Evolutionary conservation across 2,888 invertebrate genomes (phyloP).

Genomic region (Euphydryas editha): DNA sequence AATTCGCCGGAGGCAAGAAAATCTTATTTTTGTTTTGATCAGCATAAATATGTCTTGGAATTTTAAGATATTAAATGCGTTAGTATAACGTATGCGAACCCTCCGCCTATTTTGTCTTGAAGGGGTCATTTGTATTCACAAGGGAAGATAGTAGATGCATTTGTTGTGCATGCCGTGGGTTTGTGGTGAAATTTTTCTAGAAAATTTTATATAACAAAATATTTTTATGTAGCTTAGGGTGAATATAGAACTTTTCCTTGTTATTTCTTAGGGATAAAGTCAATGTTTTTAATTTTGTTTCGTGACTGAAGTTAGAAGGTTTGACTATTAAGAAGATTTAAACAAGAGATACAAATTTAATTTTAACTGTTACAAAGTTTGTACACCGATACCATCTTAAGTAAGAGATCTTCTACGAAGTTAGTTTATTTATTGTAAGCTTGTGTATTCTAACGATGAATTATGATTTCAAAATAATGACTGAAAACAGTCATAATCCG

Average conservation of each 20-base stretch:
- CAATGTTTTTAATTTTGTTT: not conserved
- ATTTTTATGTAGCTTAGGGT: conserved; percentile 15
- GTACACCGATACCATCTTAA: not conserved
- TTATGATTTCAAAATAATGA: too few species aligned
- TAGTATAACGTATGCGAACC: conserved; percentile 51
- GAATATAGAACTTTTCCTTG: conserved; percentile 3
- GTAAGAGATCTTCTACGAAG: too few species aligned
- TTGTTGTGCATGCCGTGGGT: conserved; percentile 51
- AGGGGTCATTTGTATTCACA: conserved; percentile 58
- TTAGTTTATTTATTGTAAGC: too few species aligned
- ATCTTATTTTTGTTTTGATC: conserved; percentile 49
- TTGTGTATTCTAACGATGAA: too few species aligned
- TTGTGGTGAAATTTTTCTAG: conserved; percentile 43
- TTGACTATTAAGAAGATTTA: too few species aligned
- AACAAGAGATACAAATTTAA: too few species aligned
- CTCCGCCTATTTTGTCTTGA: conserved; percentile 48
- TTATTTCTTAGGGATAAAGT: not conserved
- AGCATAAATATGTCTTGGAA: conserved; percentile 48
- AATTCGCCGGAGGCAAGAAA: conserved; percentile 34
- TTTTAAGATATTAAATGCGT: conserved; percentile 59
- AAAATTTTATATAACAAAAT: conserved; percentile 27
- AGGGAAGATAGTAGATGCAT: conserved; percentile 47
- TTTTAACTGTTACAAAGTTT: not conserved
- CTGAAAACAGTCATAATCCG: too few species aligned
- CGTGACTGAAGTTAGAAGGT: not conserved